phyloP scores from a whole-genome alignment of 2,888 invertebrate species.

The Capitulum mitella region DNA sequence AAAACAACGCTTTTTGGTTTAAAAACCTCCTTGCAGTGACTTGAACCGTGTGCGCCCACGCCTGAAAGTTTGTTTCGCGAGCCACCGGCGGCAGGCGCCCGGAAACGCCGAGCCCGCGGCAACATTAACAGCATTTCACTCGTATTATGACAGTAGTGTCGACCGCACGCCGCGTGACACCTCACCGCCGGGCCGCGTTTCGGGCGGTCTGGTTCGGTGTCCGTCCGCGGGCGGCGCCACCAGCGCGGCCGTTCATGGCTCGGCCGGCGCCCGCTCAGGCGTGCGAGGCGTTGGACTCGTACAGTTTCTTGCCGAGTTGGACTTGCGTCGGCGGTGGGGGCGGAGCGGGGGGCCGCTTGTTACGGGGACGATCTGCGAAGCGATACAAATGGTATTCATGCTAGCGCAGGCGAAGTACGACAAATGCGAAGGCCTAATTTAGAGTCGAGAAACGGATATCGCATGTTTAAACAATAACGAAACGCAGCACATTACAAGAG shows the following conservation, averaged over 20 bases:
- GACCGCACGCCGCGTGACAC: neutral
- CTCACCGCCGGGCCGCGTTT: neutral
- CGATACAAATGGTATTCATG: neutral
- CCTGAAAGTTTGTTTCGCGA: neutral
- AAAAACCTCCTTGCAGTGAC: too few relatives aligned
- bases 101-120: too few relatives aligned
- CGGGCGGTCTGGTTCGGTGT: neutral
- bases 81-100: too few relatives aligned
- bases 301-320: conserved; percentile 52
- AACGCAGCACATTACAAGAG: too few relatives aligned
- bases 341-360: conserved; percentile 41
- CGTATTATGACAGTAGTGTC: neutral
- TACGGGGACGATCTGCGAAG: conserved; percentile 7
- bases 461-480: too few relatives aligned
- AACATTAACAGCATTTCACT: neutral
- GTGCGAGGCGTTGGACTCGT: conserved; percentile 50
- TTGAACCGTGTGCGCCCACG: neutral
- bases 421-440: too few relatives aligned
- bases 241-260: neutral
- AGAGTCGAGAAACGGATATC: too few relatives aligned
- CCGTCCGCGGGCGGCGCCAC: neutral
- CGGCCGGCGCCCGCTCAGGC: neutral
- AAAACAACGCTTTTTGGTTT: too few relatives aligned
- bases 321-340: conserved; percentile 48
- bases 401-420: too few relatives aligned